A percentile compares a stretch with the other conserved stretches of the same genome.
These are phyloP conservation scores for Hestina assimilis DNA, from an alignment of 1,140 invertebrate genomes.

Conservation along the genomic window DNA sequence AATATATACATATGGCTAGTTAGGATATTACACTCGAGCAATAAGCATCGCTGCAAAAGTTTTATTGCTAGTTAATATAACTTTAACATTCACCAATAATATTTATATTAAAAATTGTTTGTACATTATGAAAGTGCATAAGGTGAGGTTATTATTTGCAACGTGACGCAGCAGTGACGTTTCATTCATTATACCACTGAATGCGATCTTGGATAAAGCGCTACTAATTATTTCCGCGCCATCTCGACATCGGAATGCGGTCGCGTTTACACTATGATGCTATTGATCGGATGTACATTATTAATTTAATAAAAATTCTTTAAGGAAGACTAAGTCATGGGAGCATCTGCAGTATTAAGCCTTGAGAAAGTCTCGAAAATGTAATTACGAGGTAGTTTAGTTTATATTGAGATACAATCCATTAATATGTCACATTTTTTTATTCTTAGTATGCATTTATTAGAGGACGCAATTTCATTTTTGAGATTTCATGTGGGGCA, in stretches of 20 bases:
- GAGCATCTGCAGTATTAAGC: too few species aligned
- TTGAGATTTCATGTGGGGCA: too few species aligned
- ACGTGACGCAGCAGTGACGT: constrained; percentile 49
- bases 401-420: too few species aligned
- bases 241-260: constrained; percentile 54
- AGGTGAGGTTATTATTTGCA: constrained; percentile 24
- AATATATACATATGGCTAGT: too few species aligned
- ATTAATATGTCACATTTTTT: too few species aligned
- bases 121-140: not conserved
- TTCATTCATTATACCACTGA: constrained; percentile 70
- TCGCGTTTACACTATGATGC: constrained; percentile 27
- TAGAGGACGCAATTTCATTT: too few species aligned
- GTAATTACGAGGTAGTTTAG: too few species aligned
- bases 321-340: not conserved
- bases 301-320: not conserved
- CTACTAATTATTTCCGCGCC: constrained; percentile 71
- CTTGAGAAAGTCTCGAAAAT: not conserved
- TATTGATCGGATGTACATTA: constrained; percentile 10
- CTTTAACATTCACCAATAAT: not conserved
- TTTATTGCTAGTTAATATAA: too few species aligned
- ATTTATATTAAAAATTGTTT: not conserved
- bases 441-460: too few species aligned
- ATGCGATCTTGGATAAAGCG: constrained; percentile 68
- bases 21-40: too few species aligned
- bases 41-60: too few species aligned